These are phyloP conservation scores for Neolamprologus sp. DNA, from an alignment of 2,113 vertebrate species.

Conservation along the genomic window DNA sequence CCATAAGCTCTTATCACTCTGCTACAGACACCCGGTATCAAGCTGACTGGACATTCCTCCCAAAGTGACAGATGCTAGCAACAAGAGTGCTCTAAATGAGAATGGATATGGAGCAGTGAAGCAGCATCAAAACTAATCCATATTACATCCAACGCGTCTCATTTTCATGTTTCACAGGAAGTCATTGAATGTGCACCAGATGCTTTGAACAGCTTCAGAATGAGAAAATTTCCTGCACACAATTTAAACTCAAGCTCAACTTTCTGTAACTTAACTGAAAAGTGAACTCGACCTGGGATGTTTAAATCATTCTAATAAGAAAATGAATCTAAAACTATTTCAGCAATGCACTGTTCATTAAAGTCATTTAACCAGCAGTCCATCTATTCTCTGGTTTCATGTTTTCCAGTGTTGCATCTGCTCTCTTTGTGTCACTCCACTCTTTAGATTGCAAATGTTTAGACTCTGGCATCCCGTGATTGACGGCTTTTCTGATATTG, in stretches of 20 bases:
- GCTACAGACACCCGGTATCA: not conserved
- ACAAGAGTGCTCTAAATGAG: not conserved
- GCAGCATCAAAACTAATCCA: slow-evolving; percentile 1
- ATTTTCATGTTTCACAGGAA: not conserved
- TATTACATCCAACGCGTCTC: not conserved
- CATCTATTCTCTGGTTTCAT: not conserved
- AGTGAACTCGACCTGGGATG: not conserved
- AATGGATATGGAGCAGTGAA: slow-evolving; percentile 9
- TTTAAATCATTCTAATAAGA: not conserved
- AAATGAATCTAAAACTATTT: not conserved
- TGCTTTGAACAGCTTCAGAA: not conserved
- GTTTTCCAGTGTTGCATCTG: not conserved
- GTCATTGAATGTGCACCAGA: not conserved
- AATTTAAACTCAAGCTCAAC: not conserved
- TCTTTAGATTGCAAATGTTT: not conserved
- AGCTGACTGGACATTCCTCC: slow-evolving; percentile 19
- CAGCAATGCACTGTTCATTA: not conserved
- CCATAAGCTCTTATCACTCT: slow-evolving; percentile 29
- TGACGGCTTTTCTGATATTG: not conserved
- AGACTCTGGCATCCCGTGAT: not conserved
- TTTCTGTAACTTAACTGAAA: not conserved
- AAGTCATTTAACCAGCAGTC: not conserved
- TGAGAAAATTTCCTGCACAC: not conserved
- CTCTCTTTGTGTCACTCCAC: not conserved
- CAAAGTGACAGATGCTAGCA: slow-evolving; percentile 30